Conservation (phyloP, 2,113 vertebrate genomes). For the Plecturocebus donacophilus region DNA sequence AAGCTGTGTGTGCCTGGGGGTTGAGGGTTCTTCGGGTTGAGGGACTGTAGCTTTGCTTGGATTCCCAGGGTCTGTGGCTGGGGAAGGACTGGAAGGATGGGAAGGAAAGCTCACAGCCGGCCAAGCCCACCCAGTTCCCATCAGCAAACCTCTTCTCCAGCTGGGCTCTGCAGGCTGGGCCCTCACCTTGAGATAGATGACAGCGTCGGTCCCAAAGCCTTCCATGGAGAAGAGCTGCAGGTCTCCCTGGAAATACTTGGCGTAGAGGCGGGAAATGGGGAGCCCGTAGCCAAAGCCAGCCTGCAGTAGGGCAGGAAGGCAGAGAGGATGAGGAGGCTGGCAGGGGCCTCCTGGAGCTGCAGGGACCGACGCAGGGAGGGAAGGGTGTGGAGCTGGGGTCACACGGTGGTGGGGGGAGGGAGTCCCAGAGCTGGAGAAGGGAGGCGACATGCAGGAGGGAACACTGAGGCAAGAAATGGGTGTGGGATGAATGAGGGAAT, state of each 20-base stretch:
- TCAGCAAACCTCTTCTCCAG: not conserved
- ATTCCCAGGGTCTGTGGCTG: not conserved
- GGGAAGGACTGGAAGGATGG: not conserved
- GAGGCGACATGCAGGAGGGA: not conserved
- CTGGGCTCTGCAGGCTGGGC: not conserved
- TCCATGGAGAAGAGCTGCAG: conserved; percentile 98
- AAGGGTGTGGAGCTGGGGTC: not conserved
- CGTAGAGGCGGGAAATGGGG: conserved; percentile 96
- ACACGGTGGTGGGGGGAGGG: fast-evolving
- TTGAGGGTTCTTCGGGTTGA: not conserved
- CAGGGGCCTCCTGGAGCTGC: not conserved
- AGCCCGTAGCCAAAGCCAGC: conserved; percentile 96
- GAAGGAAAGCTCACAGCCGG: not conserved
- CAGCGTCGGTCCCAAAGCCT: conserved; percentile 94
- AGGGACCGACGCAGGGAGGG: not conserved
- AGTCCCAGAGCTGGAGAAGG: not conserved
- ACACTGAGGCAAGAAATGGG: not conserved
- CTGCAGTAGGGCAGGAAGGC: conserved; percentile 75
- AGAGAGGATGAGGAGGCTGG: not conserved
- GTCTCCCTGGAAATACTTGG: conserved; percentile 98
- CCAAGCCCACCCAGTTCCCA: not conserved
- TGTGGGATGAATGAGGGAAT: too few species aligned
- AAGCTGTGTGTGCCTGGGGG: not conserved
- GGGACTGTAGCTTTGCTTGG: not conserved
- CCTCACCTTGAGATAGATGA: conserved; percentile 94